Evolutionary conservation across 2,888 invertebrate genomes (phyloP), one percentile per base, ranked within the genome.

Genomic region (Heteromyza rotundicornis): DNA sequence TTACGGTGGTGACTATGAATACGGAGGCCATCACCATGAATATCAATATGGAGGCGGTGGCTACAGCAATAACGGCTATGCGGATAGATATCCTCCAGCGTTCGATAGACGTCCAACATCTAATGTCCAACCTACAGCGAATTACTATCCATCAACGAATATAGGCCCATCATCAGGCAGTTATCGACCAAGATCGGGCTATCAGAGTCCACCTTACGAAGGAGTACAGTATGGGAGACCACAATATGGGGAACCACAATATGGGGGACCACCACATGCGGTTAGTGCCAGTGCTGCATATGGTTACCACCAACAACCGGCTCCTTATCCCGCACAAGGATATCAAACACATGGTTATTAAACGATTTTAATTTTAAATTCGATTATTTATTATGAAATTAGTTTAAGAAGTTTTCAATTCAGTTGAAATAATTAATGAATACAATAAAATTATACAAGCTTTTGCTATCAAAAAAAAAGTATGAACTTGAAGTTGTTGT

Each of bases 11-110:
- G 67, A 74, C 16, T 76, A 76, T 17, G 65, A 70, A 22, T 74
- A 76, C 22, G 76, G 75, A 22, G 69, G 71, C 2, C 73, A 69
- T 2, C 61, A 67, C 32, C 64, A 40, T 1, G 63, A 75, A 27
- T 40, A 35, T 1, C 55, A 66, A 57, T 35, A 63, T 40, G 61
- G 63, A n/a, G 19, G 55, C 7, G 47, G 22, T 1, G 14, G 20
- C 10, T 52, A 7, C 1, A 59, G 24, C 14, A n/a, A n/a, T n/a
- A n/a, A n/a, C n/a, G 57, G 49, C 27, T 56, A 57, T 2, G 50
- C 47, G 7, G 51, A 62, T n/a, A 68, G 66, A n/a, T 55, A 67
- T 55, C 59, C 49, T 0, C 62, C 59, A n/a, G 53, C 17, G 19
- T 12, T 12, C 2, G 8, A 17, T 17, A 17, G 20, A 22, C 32